Base-by-base conservation (phyloP, 2,113 vertebrate genomes). In the Nibea albiflora region DNA sequence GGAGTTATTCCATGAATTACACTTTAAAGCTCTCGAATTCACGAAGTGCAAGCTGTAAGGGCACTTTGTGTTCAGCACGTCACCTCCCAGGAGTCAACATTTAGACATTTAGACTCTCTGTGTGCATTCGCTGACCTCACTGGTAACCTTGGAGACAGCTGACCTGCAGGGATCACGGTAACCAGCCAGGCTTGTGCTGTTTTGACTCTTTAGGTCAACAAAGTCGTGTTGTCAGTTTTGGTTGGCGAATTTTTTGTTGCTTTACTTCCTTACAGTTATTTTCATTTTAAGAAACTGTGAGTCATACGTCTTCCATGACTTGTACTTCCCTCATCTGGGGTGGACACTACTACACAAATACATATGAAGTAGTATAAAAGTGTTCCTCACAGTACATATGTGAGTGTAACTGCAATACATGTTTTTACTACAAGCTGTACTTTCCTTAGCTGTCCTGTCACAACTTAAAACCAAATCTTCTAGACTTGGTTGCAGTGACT, bases 81-180 rank as follows among this genome's bases (percentile, higher is more conserved):
- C 60, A 65, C 54, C 54, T 81, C 47, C n/a, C 31, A 62, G 83
- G 35, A 54, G 64, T 73, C 76, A 17, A 52, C 65, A 24, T 80
- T 63, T 17, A 10, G 47, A 6, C 42, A 24, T 80, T 63, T 17
- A 10, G 47, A 6, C 42, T 28, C 22, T 54, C 35, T 47, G 46
- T 76, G 73, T 72, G 71, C 71, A 44, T 83, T 70, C 52, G 47
- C 81, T 84, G 83, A 88, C 85, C 90, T 78, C 4, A 74, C 31
- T 14, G 3, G 83, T 86, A 84, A 87, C 85, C 78, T 53, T 68
- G 69, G 66, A 52, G 76, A 88, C 75, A 16, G 74, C 42, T 66
- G 84, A 87, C 83, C 80, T 83, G 52, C 71, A 28, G 74, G 58
- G 66, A 56, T 86, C 63, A 76, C 74, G 72, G 60, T 47, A 60